Evolutionary conservation across 2,888 invertebrate species (phyloP).

Genomic region (Stenchaetothrips biformis): DNA sequence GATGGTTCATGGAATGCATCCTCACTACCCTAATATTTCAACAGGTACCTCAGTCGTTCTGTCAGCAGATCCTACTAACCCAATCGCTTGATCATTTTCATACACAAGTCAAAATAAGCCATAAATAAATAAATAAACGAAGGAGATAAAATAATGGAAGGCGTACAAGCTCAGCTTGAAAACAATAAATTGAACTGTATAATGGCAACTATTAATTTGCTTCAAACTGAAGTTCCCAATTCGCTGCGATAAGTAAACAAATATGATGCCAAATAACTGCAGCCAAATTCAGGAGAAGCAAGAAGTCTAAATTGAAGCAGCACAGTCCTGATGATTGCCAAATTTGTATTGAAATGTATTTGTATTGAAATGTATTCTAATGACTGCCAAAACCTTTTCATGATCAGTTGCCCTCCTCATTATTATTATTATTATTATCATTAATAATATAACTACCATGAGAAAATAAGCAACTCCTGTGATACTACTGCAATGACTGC

Average conservation of each 20-base stretch:
- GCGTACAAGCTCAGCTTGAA: conserved; percentile 2
- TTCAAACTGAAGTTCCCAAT: background rate
- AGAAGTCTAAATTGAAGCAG: background rate
- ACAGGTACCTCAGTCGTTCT: conserved; percentile 18
- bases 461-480: background rate
- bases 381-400: background rate
- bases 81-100: background rate
- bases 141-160: conserved; percentile 20
- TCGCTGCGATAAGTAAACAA: background rate
- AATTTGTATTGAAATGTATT: background rate
- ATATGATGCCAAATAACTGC: background rate
- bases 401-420: conserved; percentile 12
- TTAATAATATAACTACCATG: background rate
- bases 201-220: conserved; percentile 1
- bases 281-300: background rate
- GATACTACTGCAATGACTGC: background rate
- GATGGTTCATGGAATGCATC: conserved; percentile 24
- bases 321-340: background rate
- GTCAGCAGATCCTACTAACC: conserved; percentile 1
- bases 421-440: background rate
- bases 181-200: background rate
- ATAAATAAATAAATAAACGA: conserved; percentile 24
- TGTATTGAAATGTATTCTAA: conserved; percentile 1
- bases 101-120: conserved; percentile 21
- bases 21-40: conserved; percentile 16